Base-by-base conservation (phyloP, 2,888 invertebrate species). In the Lepidonotus clava region DNA sequence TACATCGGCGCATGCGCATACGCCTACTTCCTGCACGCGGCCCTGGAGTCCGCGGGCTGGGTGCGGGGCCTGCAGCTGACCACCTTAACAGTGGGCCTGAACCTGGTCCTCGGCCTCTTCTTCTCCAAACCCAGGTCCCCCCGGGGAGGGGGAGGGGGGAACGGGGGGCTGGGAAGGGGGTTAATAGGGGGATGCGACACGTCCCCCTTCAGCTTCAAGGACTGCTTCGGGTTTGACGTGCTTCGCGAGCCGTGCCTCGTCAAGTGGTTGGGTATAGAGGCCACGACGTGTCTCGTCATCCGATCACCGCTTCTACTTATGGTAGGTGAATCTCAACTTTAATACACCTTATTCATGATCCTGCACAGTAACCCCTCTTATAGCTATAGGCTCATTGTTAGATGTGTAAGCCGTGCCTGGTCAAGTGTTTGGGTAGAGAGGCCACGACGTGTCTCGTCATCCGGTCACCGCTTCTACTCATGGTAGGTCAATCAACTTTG, bases 91-190 rank as follows among this genome's bases (percentile, higher is more conserved):
- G 86, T 86, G 0, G 71, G 61, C 46, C 32, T 40, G 1, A 86
- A 86, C 32, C 84, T 86, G 24, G 34, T 86, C 1, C 46, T 86
- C 1, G 86, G 86, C 1, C 61, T 86, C 28, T 86, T 77, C 61
- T 80, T 76, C 71, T 46, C 24, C 2, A 61, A 66, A 34, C 46
- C 85, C 14, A n/a, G 61, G 32, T 1, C 14, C 2, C 18, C 41
- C 11, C 14, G 51, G 6, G 32, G 28, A 5, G 32, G 32, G 21
- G 32, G 51, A 21, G 53, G 36, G 14, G 61, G 28, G 5, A 40
- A 80, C 18, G 56, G 56, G 8, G 66, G n/a, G 40, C n/a, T 18
- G 11, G 24, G 38, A 24, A 21, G 28, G 38, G n/a, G 18, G 11
- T 8, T 4, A 4, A 34, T 40, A 8, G 32, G 32, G 34, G 40